A percentile compares a stretch with the other conserved stretches of the same genome.
Evolutionary conservation across 1,140 invertebrate species (phyloP).

Genomic region (Thalassaphorura encarpata): DNA sequence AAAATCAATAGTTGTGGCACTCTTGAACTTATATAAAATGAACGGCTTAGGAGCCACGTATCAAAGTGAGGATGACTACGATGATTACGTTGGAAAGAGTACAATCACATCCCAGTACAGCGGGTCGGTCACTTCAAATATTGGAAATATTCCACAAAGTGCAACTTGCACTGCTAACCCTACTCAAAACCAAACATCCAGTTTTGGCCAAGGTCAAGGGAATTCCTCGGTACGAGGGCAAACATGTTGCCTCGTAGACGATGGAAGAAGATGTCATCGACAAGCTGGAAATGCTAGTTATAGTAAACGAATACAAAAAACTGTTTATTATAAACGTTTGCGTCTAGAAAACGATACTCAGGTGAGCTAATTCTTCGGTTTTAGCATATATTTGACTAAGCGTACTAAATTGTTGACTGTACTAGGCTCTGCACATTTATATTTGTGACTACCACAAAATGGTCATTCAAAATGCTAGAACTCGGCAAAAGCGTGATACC

Average conservation of each 20-base stretch:
- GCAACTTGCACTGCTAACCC: too few species aligned
- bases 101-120: too few species aligned
- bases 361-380: conserved; percentile 43
- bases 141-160: too few species aligned
- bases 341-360: conserved; percentile 76
- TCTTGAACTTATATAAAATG: not conserved
- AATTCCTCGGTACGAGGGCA: not conserved
- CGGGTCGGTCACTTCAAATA: too few species aligned
- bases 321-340: conserved; percentile 80
- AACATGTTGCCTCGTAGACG: conserved; percentile 83
- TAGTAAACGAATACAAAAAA: conserved; percentile 92
- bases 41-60: not conserved
- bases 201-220: too few species aligned
- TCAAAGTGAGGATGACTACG: conserved; percentile 5
- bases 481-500: conserved; percentile 75
- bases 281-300: conserved; percentile 91
- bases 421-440: conserved; percentile 82
- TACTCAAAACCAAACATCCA: too few species aligned
- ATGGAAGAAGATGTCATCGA: conserved; percentile 69
- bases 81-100: too few species aligned
- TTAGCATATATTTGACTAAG: not conserved
- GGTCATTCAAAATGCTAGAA: conserved; percentile 84
- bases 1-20: not conserved
- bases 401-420: conserved; percentile 25
- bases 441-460: conserved; percentile 95